Conservation (phyloP, 2,888 invertebrate species). For the Bugulina stolonifera region DNA sequence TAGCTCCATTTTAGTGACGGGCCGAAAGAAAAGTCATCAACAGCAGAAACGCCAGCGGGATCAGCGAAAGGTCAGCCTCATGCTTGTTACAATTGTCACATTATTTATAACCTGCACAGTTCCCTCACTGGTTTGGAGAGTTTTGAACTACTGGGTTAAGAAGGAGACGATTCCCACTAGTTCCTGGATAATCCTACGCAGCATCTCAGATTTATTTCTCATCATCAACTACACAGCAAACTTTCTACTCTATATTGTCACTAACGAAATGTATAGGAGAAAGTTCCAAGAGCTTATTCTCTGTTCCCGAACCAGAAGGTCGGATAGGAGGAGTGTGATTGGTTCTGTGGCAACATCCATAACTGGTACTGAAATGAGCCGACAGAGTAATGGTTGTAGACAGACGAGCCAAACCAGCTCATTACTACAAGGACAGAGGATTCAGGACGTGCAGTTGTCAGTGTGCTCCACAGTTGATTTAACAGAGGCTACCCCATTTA, state of each 20-base stretch:
- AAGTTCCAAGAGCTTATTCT: neutral
- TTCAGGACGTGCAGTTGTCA: no score
- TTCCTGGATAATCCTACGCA: neutral
- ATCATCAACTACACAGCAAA: neutral
- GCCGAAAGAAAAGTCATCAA: no score
- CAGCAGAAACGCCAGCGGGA: neutral
- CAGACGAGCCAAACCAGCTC: no score
- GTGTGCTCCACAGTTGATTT: no score
- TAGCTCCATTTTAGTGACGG: neutral
- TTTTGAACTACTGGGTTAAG: neutral
- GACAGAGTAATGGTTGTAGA: no score
- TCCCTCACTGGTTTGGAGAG: neutral
- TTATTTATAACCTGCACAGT: neutral
- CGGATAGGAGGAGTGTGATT: no score
- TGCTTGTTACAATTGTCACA: neutral
- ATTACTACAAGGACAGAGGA: no score
- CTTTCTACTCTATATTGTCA: neutral
- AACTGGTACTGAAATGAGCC: no score
- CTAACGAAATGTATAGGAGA: neutral
- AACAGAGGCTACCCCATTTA: no score
- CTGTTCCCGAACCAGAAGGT: no score
- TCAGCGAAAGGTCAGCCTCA: neutral
- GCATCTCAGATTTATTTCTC: slow-evolving; percentile 1
- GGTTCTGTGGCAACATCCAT: no score
- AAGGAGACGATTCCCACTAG: neutral